Evolutionary conservation across 2,888 invertebrate genomes (phyloP), one percentile per base, ranked within the genome.

Genomic region (Alviniconcha strummeri): DNA sequence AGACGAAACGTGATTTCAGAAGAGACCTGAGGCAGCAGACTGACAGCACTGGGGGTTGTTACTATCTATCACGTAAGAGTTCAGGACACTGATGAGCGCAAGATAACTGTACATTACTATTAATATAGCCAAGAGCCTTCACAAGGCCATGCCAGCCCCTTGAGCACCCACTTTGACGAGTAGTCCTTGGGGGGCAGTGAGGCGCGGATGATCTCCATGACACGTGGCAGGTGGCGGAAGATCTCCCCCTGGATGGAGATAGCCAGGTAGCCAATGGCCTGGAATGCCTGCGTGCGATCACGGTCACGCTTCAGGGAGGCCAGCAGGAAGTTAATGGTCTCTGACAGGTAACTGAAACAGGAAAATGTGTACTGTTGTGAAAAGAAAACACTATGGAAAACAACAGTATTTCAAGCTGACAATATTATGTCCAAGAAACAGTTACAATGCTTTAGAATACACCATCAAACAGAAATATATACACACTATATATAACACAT

Each of bases 191-290:
- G 95, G 0, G 98, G 98, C 67, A 98, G 93, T 4, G 96, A 95
- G 87, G 95, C 94, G 91, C 96, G 96, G 54, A 98, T 96, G 4
- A 96, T 95, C 90, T 97, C 97, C 96, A 98, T 97, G 84, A 98
- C 97, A 90, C 95, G 96, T 0, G 96, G 96, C 54, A 98, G 95
- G 92, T 97, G 96, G 3, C 95, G 95, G 91, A 96, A 96, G 80
- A 98, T 97, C 83, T 97, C 96, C 83, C 96, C 95, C 89, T 96
- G 96, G 0, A 98, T 96, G 52, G 98, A 98, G 3, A 98, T 96
- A 0, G 98, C 97, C 91, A 99, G 96, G 17, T 98, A 95, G 2
- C 98, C 99, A 77, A 98, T 95, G 4, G 98, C 97, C 52, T 97
- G 96, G 91, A 98, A 98, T 0, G 98, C 98, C 91, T 96, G 96